phyloP scores from a whole-genome alignment of 2,888 invertebrate genomes.

The Conus canariensis region DNA sequence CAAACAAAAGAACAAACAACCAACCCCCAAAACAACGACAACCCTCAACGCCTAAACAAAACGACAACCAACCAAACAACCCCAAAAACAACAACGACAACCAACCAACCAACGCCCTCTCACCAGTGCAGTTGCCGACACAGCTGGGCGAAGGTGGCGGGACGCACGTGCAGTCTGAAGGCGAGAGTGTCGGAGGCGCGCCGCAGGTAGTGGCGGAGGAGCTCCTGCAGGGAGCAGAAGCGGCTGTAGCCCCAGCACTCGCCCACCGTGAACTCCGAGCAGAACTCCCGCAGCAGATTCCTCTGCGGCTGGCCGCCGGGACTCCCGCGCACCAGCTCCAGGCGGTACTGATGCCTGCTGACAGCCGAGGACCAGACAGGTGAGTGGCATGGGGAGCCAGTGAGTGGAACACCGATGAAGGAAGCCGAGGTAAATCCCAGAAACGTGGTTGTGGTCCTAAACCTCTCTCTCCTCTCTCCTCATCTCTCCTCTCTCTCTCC shows the following conservation, averaged over 20 bases:
- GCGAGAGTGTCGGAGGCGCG: not conserved
- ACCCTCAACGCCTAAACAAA: no score
- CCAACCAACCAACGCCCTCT: not conserved
- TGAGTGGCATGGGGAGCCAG: no score
- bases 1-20: no score
- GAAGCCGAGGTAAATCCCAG: no score
- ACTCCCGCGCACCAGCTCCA: not conserved
- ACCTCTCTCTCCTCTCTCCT: no score
- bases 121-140: not conserved
- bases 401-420: no score
- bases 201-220: not conserved
- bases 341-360: not conserved
- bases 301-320: not conserved
- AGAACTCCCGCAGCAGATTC: not conserved
- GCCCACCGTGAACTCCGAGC: not conserved
- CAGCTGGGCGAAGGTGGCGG: not conserved
- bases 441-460: no score
- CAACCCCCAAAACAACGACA: no score
- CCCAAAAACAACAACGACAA: no score
- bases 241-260: slow-evolving; percentile 17
- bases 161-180: not conserved
- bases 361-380: not conserved
- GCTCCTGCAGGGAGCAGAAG: not conserved
- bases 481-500: no score
- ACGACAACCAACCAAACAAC: no score